Evolutionary conservation across 2,888 invertebrate genomes (phyloP), one percentile per base, ranked within the genome.

Genomic region (Glyphotaelius pellucidus): DNA sequence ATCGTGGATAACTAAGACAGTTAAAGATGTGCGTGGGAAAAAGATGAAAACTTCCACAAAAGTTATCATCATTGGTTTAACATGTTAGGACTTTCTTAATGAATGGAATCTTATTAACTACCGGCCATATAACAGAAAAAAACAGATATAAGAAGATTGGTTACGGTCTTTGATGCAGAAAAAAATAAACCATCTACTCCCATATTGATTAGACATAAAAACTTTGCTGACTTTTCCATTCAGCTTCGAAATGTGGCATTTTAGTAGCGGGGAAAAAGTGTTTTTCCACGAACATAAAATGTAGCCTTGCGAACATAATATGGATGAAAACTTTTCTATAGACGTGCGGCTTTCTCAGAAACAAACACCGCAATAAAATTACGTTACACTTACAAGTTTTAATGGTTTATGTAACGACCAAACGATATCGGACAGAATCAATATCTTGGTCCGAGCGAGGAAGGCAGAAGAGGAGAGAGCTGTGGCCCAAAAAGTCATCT

Each of bases 281-380:
- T 89, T 79, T 35, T 79, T 67, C n/a, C 38, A 79, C 80, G 88
- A 25, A 79, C 88, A 79, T 89, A 89, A 89, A 89, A 89, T 80
- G 79, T 89, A 89, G 32, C 80, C 88, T 47, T 42, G 38, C 79
- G 88, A 79, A 89, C 15, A 89, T 79, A 80, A 90, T 79, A 90
- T 42, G 81, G 81, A 31, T 38, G 90, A 42, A 90, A 80, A 81
- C 25, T 81, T 80, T 47, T 81, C 90, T 81, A 81, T 30, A 15
- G 42, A 90, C 79, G 38, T 67, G 88, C 79, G 88, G 80, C 86
- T 80, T 67, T 80, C 79, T 38, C 35, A 67, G 90, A 81, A 90
- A 81, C 90, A 90, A 90, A 90, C 90, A 90, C 83, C 42, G 90
- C 90, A 81, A 90, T 90, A 90, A 90, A 90, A 90, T 90, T 47